These are phyloP conservation scores for Drosophila hydei DNA, from an alignment of 1,140 invertebrate genomes.

Conservation along the genomic window DNA sequence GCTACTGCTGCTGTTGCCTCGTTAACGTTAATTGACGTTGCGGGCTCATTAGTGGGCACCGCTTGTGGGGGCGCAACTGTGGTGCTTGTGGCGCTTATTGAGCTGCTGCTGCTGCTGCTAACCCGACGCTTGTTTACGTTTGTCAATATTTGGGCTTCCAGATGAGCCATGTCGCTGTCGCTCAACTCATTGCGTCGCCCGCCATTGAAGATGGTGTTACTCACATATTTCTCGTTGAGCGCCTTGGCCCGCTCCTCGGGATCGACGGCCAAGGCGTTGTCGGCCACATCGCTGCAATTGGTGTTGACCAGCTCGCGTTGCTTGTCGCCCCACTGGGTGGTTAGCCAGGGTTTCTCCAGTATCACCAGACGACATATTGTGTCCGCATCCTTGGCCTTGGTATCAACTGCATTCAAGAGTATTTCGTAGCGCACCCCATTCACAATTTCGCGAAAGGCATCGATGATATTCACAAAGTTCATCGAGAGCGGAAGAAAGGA, in stretches of 20 bases:
- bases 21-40: conserved; percentile 73
- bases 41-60: conserved; percentile 65
- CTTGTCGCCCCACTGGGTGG: conserved; percentile 81
- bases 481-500: conserved; percentile 76
- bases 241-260: conserved; percentile 41
- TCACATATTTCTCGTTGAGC: conserved; percentile 76
- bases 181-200: conserved; percentile 74
- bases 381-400: conserved; percentile 67
- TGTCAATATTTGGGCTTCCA: conserved; percentile 75
- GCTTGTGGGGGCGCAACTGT: conserved; percentile 17
- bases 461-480: conserved; percentile 78
- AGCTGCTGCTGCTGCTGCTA: conserved; percentile 30
- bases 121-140: conserved; percentile 50
- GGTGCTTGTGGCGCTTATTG: conserved; percentile 9
- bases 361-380: conserved; percentile 74
- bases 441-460: conserved; percentile 79
- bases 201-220: conserved; percentile 78
- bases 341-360: conserved; percentile 80
- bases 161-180: conserved; percentile 69
- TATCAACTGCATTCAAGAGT: conserved; percentile 70
- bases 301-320: conserved; percentile 70
- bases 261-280: conserved; percentile 47
- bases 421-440: conserved; percentile 82
- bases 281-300: conserved; percentile 67
- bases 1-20: conserved; percentile 41